A percentile compares a stretch with the other conserved stretches of the same genome.
phyloP scores from a whole-genome alignment of 2,888 invertebrate species.

The Halictus quadricinctus region DNA sequence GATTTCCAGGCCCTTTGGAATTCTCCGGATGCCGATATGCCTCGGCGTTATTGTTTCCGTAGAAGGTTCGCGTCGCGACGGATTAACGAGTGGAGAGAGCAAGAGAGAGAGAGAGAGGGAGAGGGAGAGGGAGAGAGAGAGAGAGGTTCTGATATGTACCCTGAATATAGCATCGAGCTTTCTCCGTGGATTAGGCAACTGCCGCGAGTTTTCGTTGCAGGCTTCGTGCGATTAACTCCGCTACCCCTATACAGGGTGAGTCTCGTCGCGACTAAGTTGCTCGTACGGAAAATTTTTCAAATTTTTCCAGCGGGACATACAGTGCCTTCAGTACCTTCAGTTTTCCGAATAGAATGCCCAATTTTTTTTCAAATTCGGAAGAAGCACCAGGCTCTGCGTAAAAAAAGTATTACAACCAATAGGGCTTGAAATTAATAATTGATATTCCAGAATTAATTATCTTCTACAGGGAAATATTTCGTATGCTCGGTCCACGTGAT shows the following conservation, averaged over 20 bases:
- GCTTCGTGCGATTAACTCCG: constrained; percentile 1
- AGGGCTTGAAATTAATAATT: no score
- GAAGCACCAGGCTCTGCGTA: no score
- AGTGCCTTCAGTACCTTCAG: background rate
- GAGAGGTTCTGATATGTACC: background rate
- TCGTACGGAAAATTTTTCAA: background rate
- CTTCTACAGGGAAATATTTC: no score
- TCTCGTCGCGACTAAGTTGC: background rate
- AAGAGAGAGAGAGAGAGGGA: background rate
- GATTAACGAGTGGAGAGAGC: background rate
- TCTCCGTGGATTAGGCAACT: background rate
- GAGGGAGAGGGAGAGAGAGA: background rate
- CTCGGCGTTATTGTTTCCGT: background rate
- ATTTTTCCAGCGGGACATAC: background rate
- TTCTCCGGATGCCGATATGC: background rate
- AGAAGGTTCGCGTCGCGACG: background rate
- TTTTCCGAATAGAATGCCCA: background rate
- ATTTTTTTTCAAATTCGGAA: background rate
- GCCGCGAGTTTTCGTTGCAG: constrained; percentile 1
- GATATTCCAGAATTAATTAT: no score
- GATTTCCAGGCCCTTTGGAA: constrained; percentile 4
- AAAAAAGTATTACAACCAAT: background rate
- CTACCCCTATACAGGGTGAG: background rate
- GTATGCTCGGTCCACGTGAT: no score
- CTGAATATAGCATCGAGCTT: background rate